Evolutionary conservation across 35 echinoderm and acorn worm genomes (phyloP).

Genomic region (Apostichopus japonicus): DNA sequence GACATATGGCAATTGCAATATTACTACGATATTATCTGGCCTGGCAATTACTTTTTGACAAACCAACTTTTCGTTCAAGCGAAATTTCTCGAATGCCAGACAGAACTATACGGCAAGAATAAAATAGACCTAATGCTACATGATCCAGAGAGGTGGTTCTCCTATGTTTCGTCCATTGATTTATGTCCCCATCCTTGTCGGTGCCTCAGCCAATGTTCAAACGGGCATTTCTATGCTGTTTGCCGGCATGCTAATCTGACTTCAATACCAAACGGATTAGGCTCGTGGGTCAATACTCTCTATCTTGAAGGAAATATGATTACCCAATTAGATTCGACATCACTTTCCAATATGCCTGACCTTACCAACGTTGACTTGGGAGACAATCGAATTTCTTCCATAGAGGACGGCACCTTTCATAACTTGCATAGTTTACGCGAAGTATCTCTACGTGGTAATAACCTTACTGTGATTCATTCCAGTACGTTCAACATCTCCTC

Average conservation of each 20-base stretch:
- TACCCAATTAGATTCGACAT: background rate
- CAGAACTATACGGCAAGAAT: background rate
- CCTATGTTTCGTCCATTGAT: background rate
- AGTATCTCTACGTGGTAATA: background rate
- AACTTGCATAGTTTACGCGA: background rate
- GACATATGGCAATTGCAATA: background rate
- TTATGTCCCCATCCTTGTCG: background rate
- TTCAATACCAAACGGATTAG: background rate
- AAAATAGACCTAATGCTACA: background rate
- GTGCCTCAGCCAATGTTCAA: background rate
- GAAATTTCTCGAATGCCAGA: background rate
- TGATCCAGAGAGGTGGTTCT: background rate
- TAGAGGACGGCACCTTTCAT: background rate
- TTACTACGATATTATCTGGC: background rate
- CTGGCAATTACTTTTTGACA: background rate
- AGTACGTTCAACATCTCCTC: slow-evolving; percentile 12
- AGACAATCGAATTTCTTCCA: background rate
- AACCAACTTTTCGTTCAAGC: background rate
- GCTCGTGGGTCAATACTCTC: background rate
- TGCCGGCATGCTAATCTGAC: background rate
- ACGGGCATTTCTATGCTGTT: background rate
- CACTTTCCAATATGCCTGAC: background rate
- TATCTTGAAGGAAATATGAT: background rate
- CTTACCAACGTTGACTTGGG: background rate
- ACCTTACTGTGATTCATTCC: background rate